phyloP scores from a whole-genome alignment of 1,140 invertebrate genomes.

The Aporrectodea caliginosa region DNA sequence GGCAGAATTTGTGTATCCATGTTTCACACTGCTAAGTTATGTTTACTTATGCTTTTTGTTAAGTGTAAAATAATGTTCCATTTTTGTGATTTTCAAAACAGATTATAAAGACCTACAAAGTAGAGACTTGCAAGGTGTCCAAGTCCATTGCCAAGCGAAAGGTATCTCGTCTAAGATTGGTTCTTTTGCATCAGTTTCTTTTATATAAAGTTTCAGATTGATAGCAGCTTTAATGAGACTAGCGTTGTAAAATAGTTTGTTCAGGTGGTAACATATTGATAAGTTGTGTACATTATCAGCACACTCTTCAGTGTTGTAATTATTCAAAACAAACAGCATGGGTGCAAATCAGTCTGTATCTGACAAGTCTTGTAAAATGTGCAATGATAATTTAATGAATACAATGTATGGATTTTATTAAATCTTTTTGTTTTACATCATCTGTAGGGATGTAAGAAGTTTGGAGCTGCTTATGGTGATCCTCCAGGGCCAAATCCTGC shows the following conservation, averaged over 20 bases:
- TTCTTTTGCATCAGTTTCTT: too few species aligned
- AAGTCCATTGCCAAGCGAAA: conserved; percentile 88
- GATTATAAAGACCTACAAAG: conserved; percentile 67
- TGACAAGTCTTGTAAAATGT: too few species aligned
- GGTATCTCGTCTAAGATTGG: too few species aligned
- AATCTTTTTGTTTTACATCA: neutral
- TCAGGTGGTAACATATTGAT: too few species aligned
- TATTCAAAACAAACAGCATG: too few species aligned
- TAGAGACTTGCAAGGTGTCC: conserved; percentile 83
- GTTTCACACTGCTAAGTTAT: neutral
- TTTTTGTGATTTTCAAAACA: conserved; percentile 30
- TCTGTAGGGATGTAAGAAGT: conserved; percentile 78
- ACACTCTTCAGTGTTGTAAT: too few species aligned
- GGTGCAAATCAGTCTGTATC: too few species aligned
- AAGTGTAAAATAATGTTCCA: neutral
- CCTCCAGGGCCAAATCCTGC: conserved; percentile 92
- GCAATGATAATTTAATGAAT: too few species aligned
- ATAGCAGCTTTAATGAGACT: too few species aligned
- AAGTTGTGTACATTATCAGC: too few species aligned
- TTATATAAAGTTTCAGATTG: too few species aligned
- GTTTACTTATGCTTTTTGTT: neutral
- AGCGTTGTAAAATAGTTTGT: too few species aligned
- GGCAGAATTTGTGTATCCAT: neutral
- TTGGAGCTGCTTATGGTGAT: conserved; percentile 82
- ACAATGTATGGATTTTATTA: neutral